Evolutionary conservation across 2,888 invertebrate genomes (phyloP).

Genomic region (Philereme transversata): DNA sequence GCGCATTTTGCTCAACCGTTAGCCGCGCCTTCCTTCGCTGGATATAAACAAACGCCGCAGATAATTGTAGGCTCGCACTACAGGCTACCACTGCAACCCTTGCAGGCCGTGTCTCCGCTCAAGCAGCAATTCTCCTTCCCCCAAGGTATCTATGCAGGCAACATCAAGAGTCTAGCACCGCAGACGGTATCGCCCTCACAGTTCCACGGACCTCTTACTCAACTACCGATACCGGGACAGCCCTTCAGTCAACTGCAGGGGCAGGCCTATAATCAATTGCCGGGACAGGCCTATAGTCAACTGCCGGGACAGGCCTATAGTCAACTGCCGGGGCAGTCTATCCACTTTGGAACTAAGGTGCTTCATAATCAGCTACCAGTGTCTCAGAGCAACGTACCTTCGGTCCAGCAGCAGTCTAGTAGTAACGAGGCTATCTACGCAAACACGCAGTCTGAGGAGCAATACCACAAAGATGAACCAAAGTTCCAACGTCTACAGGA

Average conservation of each 20-base stretch:
- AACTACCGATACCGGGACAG: constrained; percentile 17
- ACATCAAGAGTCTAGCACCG: constrained; percentile 53
- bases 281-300: constrained; percentile 15
- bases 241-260: constrained; percentile 15
- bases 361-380: constrained; percentile 24
- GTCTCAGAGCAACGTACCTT: constrained; percentile 1
- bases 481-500: constrained; percentile 45
- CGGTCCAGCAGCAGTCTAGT: constrained; percentile 56
- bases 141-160: constrained; percentile 53
- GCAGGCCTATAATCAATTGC: constrained; percentile 8
- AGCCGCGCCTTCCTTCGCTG: constrained; percentile 59
- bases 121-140: constrained; percentile 44
- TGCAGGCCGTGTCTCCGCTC: constrained; percentile 44
- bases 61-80: constrained; percentile 61
- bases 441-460: constrained; percentile 48
- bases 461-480: constrained; percentile 47
- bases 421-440: constrained; percentile 58
- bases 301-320: constrained; percentile 14
- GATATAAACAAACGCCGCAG: constrained; percentile 58
- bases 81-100: constrained; percentile 55
- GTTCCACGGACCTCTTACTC: constrained; percentile 26
- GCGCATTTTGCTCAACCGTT: constrained; percentile 72
- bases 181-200: constrained; percentile 40
- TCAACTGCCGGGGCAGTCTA: constrained; percentile 17
- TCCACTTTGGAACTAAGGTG: constrained; percentile 16